Conservation (phyloP, 2,113 vertebrate species). For the Agapornis roseicollis region DNA sequence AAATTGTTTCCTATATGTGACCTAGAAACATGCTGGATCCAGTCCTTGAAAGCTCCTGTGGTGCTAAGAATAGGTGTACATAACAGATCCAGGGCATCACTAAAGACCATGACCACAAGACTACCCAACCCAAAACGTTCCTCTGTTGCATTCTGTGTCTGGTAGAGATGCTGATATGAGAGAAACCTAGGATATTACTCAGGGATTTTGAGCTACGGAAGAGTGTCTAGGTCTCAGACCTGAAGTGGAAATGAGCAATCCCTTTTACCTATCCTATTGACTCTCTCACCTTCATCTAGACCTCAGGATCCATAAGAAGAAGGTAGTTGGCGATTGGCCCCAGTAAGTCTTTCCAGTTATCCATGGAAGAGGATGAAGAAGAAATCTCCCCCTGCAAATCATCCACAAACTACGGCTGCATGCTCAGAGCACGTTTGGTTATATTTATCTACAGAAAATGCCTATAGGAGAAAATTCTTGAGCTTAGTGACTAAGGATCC, state of each 20-base stretch:
- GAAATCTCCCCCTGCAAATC: not conserved
- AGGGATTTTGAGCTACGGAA: not conserved
- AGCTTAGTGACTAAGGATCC: not conserved
- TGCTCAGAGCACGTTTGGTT: not conserved
- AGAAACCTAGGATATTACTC: not conserved
- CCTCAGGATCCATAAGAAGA: not conserved
- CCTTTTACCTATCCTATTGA: not conserved
- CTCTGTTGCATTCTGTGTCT: not conserved
- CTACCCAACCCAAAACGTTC: not conserved
- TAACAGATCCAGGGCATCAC: rapidly evolving
- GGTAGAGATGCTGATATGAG: not conserved
- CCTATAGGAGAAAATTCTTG: not conserved
- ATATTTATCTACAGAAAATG: not conserved
- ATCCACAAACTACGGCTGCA: not conserved
- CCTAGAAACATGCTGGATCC: not conserved
- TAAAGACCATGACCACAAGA: not conserved
- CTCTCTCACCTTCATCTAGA: not conserved
- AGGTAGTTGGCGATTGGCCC: not conserved
- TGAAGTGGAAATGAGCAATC: not conserved
- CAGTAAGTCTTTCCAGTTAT: not conserved
- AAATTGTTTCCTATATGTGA: not conserved
- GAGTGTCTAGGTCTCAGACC: not conserved
- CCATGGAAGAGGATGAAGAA: not conserved
- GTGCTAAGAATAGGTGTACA: rapidly evolving
- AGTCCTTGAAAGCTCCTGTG: not conserved